Evolutionary conservation across 2,797 vertebrate genomes (phyloP).

Genomic region (Coregonus suidteri): DNA sequence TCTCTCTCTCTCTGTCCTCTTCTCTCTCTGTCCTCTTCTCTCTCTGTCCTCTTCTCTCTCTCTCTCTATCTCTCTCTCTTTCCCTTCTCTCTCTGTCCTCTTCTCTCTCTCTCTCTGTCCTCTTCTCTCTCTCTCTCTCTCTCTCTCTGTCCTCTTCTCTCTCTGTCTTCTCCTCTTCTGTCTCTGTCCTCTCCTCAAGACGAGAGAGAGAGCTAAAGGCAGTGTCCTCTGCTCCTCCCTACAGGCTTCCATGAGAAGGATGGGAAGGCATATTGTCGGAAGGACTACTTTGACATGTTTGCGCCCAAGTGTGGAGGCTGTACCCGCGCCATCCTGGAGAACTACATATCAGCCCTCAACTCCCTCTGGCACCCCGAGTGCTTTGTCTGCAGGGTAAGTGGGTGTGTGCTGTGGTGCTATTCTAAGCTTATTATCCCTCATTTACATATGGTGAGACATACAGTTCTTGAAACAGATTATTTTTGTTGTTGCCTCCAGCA

Average conservation of each 20-base stretch:
- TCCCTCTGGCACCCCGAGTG: conserved; percentile 95
- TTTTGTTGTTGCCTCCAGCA: too few species aligned
- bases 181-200: not conserved
- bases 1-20: not conserved
- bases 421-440: not conserved
- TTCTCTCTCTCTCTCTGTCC: not conserved
- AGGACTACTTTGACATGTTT: conserved; percentile 97
- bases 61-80: not conserved
- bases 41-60: not conserved
- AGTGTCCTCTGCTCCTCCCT: conserved; percentile 25
- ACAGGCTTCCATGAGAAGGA: conserved; percentile 94
- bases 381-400: conserved; percentile 93
- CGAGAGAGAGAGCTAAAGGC: not conserved
- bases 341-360: conserved; percentile 95
- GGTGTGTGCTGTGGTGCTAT: not conserved
- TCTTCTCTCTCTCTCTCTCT: not conserved
- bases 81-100: too few species aligned
- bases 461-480: too few species aligned
- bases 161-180: not conserved
- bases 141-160: not conserved
- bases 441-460: not conserved
- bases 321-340: conserved; percentile 90
- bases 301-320: conserved; percentile 95
- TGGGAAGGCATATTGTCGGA: conserved; percentile 92
- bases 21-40: not conserved